Conservation (phyloP, 2,113 vertebrate genomes). For the Uria aalge region DNA sequence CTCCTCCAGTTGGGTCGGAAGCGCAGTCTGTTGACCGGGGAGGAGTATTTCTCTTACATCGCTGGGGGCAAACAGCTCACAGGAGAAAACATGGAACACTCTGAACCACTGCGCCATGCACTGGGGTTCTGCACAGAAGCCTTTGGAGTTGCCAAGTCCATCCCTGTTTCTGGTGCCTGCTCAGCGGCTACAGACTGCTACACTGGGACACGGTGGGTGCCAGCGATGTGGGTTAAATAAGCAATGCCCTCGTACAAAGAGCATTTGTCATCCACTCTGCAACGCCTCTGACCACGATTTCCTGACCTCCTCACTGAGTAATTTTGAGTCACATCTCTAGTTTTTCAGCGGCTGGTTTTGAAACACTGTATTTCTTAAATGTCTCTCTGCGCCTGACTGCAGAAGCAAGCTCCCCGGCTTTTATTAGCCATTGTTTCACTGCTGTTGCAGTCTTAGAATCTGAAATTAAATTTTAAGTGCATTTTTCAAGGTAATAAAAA, state of each 20-base stretch:
- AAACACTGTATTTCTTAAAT: neutral
- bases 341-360: neutral
- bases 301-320: neutral
- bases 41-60: neutral
- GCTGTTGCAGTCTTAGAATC: neutral
- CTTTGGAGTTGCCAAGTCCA: neutral
- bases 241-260: neutral
- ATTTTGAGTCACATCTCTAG: neutral
- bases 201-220: neutral
- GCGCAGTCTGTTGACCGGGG: neutral
- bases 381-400: neutral
- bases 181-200: neutral
- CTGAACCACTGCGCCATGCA: fast-evolving
- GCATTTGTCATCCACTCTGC: neutral
- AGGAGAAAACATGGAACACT: neutral
- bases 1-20: neutral
- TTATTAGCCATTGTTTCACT: neutral
- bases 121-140: neutral
- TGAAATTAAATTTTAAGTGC: slow-evolving; percentile 51
- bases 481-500: slow-evolving; percentile 64
- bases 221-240: neutral
- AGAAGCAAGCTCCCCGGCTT: neutral
- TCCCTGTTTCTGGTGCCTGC: neutral
- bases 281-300: neutral
- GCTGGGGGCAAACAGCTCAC: neutral